Evolutionary conservation across 1,140 invertebrate species (phyloP).

Genomic region (Achatina immaculata): DNA sequence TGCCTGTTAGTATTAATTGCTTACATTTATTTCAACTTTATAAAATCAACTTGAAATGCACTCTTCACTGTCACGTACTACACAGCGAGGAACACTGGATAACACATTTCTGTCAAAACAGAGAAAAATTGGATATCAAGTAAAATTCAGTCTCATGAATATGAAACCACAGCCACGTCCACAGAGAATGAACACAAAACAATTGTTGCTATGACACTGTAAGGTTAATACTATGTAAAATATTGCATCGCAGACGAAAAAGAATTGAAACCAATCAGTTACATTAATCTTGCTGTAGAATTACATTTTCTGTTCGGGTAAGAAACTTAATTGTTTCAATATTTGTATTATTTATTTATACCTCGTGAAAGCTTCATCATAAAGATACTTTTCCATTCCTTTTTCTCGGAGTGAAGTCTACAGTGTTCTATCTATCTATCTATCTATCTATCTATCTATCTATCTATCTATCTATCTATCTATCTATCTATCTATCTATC

Average conservation of each 20-base stretch:
- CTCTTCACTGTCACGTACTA: too few relatives aligned
- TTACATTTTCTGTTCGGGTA: not conserved
- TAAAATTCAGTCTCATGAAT: too few relatives aligned
- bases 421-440: constrained; percentile 3
- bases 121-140: not conserved
- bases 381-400: not conserved
- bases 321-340: not conserved
- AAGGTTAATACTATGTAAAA: not conserved
- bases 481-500: constrained; percentile 4
- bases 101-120: too few relatives aligned
- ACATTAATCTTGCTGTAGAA: not conserved
- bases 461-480: constrained; percentile 4
- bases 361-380: not conserved
- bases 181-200: too few relatives aligned
- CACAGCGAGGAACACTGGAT: too few relatives aligned
- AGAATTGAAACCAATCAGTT: not conserved
- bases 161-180: too few relatives aligned
- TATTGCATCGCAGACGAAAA: too few relatives aligned
- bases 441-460: constrained; percentile 4
- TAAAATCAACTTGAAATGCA: too few relatives aligned
- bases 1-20: too few relatives aligned
- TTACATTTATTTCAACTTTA: too few relatives aligned
- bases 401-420: too few relatives aligned
- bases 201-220: not conserved
- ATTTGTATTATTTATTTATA: not conserved